Evolutionary conservation across 2,888 invertebrate species (phyloP), one percentile per base, ranked within the genome.

Genomic region (Thera britannica): DNA sequence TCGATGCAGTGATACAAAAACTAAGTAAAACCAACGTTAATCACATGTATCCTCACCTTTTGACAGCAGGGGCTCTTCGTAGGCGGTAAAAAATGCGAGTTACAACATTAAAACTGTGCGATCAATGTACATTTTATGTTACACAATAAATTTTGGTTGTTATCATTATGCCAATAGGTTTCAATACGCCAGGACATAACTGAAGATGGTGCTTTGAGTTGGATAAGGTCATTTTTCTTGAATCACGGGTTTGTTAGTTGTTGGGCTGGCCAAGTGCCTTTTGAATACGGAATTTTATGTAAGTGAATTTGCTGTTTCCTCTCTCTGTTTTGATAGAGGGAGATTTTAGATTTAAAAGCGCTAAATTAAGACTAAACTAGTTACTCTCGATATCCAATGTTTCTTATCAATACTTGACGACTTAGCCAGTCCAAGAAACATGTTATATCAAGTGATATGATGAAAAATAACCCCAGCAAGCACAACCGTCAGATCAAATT

Each of bases 41-140:
- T 62, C 49, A 68, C 54, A 56, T 23, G 66, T 54, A 54, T 63
- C 77, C 88, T 87, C 84, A 90, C 90, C 90, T 90, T 77, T 76
- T 76, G 58, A 77, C 75, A 72, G 81, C 81, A 69, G 79, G 79
- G 74, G 84, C 86, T 87, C 91, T 92, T 83, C 82, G 81, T 75
- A 76, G 78, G 90, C 91, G 79, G 84, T 86, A 86, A 88, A 88
- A 79, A 89, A 78, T 80, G 68, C 79, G 84, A 86, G 83, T 88
- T 86, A 87, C 80, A 77, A 70, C 58, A 72, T 70, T 72, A 65
- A 78, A 81, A 78, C 82, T 90, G 90, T 91, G 90, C 91, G 70
- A 86, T 90, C 89, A 90, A 90, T 85, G 77, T 73, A 54, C 41
- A 54, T 49, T 62, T 46, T n/a, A 57, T 56, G 36, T 58, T 12